phyloP scores from a whole-genome alignment of 2,113 vertebrate species.

The Takifugu bimaculatus region DNA sequence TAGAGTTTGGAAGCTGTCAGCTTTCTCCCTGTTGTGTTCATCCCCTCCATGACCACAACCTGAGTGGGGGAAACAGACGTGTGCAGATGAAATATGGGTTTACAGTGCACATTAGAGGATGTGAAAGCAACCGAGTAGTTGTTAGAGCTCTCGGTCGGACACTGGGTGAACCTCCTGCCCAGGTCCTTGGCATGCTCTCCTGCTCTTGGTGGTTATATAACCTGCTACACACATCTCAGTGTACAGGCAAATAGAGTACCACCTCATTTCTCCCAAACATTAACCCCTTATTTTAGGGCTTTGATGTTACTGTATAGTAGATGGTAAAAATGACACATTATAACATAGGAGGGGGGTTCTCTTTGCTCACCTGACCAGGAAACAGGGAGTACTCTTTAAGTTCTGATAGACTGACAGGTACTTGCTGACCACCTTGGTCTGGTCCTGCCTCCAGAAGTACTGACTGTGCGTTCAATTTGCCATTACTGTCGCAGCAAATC shows the following conservation, averaged over 20 bases:
- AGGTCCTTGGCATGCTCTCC: conserved; percentile 64
- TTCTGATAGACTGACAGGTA: conserved; percentile 77
- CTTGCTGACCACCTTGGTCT: conserved; percentile 75
- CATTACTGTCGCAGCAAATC: conserved; percentile 85
- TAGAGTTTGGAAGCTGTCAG: conserved; percentile 82
- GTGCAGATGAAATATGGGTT: neutral
- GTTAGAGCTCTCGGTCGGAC: conserved; percentile 73
- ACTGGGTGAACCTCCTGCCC: conserved; percentile 41
- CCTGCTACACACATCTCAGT: conserved; percentile 61
- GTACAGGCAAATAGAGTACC: conserved; percentile 67
- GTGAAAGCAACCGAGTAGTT: neutral
- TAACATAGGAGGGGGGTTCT: neutral
- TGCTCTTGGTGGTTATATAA: conserved; percentile 66
- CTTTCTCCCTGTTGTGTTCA: conserved; percentile 80
- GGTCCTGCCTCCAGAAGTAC: conserved; percentile 82
- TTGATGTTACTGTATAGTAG: too few species aligned
- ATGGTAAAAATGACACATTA: neutral
- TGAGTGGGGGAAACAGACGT: conserved; percentile 38
- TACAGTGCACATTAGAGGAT: neutral
- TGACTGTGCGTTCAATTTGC: conserved; percentile 85
- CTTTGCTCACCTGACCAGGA: conserved; percentile 84
- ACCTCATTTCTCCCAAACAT: conserved; percentile 18
- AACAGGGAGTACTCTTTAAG: conserved; percentile 87
- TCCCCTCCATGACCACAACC: conserved; percentile 88
- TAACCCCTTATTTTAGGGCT: neutral